These are phyloP conservation scores for Felis catus DNA, from an alignment of 2,113 vertebrate genomes.

Conservation along the genomic window F.catus_Fca126_mat1.0 CM031415.1:138771001-138771500, in stretches of 20 bases:
- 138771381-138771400: background rate
- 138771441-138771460: background rate
- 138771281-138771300: background rate
- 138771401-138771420: background rate
- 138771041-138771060: background rate
- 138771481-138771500: background rate
- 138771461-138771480: background rate
- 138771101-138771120: background rate
- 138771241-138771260: background rate
- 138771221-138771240: background rate
- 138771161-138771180: background rate
- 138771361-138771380: background rate
- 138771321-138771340: conserved; percentile 5
- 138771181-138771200: background rate
- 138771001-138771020: background rate
- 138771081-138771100: background rate
- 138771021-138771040: background rate
- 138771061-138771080: background rate
- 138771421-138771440: background rate
- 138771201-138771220: background rate
- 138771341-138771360: background rate
- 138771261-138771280: background rate
- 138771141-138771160: background rate
- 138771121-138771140: background rate
- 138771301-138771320: background rate